A percentile compares a stretch with the other conserved stretches of the same genome.
phyloP scores from a whole-genome alignment of 2,797 vertebrate genomes.

The Diplodus puntazzo region DNA sequence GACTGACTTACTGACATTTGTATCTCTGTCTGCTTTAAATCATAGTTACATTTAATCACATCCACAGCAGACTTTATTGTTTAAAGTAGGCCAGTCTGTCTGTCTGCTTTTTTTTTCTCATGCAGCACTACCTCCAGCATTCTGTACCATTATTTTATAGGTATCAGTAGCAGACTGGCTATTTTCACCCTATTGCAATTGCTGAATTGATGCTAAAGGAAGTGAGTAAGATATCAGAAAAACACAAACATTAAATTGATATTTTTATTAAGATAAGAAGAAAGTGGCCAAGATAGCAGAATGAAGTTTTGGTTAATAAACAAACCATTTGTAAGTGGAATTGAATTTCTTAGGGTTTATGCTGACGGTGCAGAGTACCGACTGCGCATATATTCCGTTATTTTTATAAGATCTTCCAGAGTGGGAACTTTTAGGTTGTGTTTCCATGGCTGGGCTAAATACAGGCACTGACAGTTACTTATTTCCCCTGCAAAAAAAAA shows the following conservation, averaged over 20 bases:
- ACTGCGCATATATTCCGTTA: conserved; percentile 54
- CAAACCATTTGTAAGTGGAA: conserved; percentile 18
- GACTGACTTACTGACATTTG: conserved; percentile 12
- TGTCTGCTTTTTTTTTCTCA: conserved; percentile 5
- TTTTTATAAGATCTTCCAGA: conserved; percentile 48
- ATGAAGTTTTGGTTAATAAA: not conserved
- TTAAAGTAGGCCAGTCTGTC: not conserved
- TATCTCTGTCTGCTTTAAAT: conserved; percentile 8
- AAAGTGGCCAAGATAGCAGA: not conserved
- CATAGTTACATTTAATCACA: not conserved
- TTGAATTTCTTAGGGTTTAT: conserved; percentile 18
- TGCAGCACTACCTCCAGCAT: not conserved
- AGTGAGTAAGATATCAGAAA: not conserved
- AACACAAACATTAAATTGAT: not conserved
- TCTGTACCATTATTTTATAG: not conserved
- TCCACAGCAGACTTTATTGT: conserved; percentile 10
- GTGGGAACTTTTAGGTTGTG: conserved; percentile 37
- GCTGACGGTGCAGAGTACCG: conserved; percentile 29
- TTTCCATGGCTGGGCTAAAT: conserved; percentile 53
- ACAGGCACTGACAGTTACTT: conserved; percentile 33
- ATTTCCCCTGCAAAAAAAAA: conserved; percentile 20
- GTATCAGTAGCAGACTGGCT: not conserved
- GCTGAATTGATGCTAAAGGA: not conserved
- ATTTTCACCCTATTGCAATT: not conserved
- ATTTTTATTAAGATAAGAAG: not conserved